phyloP scores from a whole-genome alignment of 92 coral and sea anemone genomes.

The Desmophyllum pertusum region DNA sequence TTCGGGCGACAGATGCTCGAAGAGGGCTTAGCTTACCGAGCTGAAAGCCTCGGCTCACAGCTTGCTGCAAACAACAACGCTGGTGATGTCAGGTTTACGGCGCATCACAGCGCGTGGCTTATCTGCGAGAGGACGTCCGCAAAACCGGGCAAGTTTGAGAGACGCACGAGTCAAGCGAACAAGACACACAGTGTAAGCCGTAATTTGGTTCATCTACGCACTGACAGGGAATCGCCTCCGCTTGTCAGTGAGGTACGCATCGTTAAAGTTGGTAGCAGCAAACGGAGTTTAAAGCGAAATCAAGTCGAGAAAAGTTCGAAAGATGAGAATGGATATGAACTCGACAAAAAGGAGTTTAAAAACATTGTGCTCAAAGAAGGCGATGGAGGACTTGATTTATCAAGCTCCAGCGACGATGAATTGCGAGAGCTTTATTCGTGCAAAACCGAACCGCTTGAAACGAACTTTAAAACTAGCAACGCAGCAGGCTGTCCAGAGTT shows the following conservation, averaged over 20 bases:
- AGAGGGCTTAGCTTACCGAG: constrained; percentile 20
- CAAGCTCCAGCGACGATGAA: constrained; percentile 62
- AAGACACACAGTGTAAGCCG: constrained; percentile 13
- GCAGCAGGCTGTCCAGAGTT: background rate
- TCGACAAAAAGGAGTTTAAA: background rate
- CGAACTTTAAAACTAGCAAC: background rate
- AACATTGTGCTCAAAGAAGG: background rate
- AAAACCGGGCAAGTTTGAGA: constrained; percentile 15
- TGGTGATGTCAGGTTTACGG: background rate
- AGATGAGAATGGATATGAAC: background rate
- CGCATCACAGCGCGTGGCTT: constrained; percentile 24
- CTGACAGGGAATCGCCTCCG: constrained; percentile 20
- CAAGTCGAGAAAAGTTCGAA: background rate
- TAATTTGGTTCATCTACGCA: constrained; percentile 16
- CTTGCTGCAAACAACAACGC: background rate
- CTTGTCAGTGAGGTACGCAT: constrained; percentile 41
- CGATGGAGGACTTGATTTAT: constrained; percentile 45
- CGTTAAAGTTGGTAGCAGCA: constrained; percentile 19
- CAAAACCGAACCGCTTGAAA: background rate
- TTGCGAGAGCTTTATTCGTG: constrained; percentile 37
- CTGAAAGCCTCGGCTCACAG: constrained; percentile 31
- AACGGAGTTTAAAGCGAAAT: constrained; percentile 15
- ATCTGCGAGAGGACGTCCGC: constrained; percentile 22
- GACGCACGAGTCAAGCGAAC: background rate
- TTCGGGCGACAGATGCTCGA: constrained; percentile 57